phyloP scores from a whole-genome alignment of 2,113 vertebrate species.

The Sterrhoptilus dennistouni region DNA sequence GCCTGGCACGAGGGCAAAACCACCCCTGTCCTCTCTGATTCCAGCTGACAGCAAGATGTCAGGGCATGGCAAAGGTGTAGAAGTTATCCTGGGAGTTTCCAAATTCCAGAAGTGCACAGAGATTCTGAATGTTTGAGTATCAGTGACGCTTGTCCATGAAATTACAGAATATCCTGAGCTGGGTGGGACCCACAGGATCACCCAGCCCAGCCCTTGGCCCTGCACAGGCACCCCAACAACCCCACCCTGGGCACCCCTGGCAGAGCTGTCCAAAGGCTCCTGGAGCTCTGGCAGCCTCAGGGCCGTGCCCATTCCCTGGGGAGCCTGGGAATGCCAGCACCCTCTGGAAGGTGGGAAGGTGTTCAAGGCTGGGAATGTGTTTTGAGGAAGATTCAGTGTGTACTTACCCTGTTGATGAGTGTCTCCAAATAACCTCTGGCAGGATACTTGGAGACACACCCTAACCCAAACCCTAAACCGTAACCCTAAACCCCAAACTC shows the following conservation, averaged over 20 bases:
- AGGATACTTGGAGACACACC: too few species aligned
- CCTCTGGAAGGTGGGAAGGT: background rate
- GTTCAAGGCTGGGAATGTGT: background rate
- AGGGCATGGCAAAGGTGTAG: rapidly evolving
- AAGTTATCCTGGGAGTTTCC: rapidly evolving
- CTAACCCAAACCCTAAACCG: too few species aligned
- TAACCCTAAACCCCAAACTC: too few species aligned
- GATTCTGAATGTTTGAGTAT: background rate
- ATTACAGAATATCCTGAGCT: background rate
- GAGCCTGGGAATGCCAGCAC: background rate
- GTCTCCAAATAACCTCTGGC: background rate
- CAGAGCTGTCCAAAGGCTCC: background rate
- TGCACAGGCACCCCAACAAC: background rate
- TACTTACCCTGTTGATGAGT: background rate
- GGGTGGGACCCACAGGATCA: background rate
- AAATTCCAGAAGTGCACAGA: background rate
- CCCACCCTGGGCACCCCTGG: background rate
- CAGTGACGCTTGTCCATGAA: background rate
- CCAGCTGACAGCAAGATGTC: background rate
- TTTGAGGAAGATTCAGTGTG: background rate
- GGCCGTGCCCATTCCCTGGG: background rate
- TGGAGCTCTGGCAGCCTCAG: background rate
- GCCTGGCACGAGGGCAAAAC: rapidly evolving
- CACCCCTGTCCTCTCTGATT: background rate
- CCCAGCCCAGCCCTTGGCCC: rapidly evolving